Evolutionary conservation across 2,888 invertebrate genomes (phyloP).

Genomic region (Bursaphelenchus okinawaensis): DNA sequence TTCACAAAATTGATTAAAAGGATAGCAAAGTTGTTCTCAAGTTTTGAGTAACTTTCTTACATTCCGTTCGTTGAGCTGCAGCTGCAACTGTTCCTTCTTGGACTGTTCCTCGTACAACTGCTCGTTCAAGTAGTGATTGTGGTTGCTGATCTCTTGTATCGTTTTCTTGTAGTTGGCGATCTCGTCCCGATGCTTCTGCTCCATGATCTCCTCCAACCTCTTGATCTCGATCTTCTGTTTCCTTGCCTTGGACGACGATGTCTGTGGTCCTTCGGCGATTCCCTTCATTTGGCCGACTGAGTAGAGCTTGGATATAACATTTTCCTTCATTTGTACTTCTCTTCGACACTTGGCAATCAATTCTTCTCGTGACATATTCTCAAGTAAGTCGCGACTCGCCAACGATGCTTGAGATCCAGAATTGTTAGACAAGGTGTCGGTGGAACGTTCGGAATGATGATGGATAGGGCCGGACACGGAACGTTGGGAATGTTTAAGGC

Average conservation of each 20-base stretch:
- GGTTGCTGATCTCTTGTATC: conserved; percentile 15
- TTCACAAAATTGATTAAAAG: not conserved
- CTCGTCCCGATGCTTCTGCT: conserved; percentile 16
- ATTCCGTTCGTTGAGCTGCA: not conserved
- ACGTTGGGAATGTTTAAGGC: conserved; percentile 5
- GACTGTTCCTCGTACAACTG: conserved; percentile 9
- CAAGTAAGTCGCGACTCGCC: conserved; percentile 18
- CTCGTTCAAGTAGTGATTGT: not conserved
- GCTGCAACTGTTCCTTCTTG: not conserved
- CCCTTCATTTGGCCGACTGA: conserved; percentile 21
- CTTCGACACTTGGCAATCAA: conserved; percentile 27
- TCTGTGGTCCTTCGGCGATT: conserved; percentile 16
- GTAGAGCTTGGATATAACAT: conserved; percentile 17
- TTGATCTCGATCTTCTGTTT: conserved; percentile 22
- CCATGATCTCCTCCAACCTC: conserved; percentile 16
- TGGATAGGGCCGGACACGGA: conserved; percentile 13
- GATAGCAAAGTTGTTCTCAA: too few species aligned
- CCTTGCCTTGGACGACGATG: conserved; percentile 7
- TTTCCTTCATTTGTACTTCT: conserved; percentile 27
- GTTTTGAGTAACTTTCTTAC: too few species aligned
- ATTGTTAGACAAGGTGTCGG: conserved; percentile 5
- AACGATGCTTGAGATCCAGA: conserved; percentile 11
- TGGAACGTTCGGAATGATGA: conserved; percentile 8
- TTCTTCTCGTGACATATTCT: conserved; percentile 23
- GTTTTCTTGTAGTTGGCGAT: conserved; percentile 3